Evolutionary conservation across 2,113 vertebrate species (phyloP), one percentile per base, ranked within the genome.

Genomic region (Smithornis capensis): DNA sequence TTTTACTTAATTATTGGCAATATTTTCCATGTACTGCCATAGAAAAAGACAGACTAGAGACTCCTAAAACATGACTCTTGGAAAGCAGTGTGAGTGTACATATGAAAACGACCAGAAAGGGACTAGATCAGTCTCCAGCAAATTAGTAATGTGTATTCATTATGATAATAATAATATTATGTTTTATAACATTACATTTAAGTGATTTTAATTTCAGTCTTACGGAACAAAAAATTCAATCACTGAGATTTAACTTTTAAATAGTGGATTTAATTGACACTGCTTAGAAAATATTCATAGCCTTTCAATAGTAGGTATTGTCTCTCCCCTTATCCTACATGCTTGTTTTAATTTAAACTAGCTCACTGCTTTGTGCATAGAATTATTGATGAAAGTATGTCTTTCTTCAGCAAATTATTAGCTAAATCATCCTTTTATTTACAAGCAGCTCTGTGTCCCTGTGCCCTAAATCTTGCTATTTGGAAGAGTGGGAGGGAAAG

Each of bases 341-440:
- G 38, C 44, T 38, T 53, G 19, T 82, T 96, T 92, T 86, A 90
- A 91, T 89, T 94, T 90, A 78, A 94, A 69, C 29, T 55, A 71
- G n/a, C 42, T 78, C 65, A 74, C 56, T 59, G n/a, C 42, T 90
- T 93, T 84, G 42, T 52, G 16, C 67, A 40, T 82, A 52, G 69
- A 90, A 85, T 82, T 87, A 92, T 88, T 94, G 92, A 90, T 4
- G 3, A 92, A 92, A 95, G 78, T 73, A 60, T 45, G 28, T 90
- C 56, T 91, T 90, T 82, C 67, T 95, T 91, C 62, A 71, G 62
- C 56, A 91, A 92, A 95, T 93, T 24, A 95, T 96, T 92, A 96
- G 80, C 89, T 91, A 95, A 96, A 95, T 92, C 85, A 94, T 83
- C 52, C n/a, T 89, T 87, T 95, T 92, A 94, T 97, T 96, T 96